These are phyloP conservation scores for Tetrax tetrax DNA, from an alignment of 2,113 vertebrate genomes.

Conservation along the genomic window DNA sequence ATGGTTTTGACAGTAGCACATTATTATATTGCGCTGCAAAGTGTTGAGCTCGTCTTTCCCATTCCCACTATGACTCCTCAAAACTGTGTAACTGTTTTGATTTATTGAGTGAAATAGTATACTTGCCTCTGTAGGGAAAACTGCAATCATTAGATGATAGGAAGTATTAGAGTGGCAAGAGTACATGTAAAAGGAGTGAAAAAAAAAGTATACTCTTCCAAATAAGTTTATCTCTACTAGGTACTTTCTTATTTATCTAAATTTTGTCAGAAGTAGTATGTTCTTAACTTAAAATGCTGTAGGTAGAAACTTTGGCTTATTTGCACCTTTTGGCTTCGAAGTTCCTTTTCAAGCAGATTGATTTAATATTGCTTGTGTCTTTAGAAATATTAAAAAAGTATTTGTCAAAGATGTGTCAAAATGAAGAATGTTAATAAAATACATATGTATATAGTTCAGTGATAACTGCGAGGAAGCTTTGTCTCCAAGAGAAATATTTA, in stretches of 20 bases:
- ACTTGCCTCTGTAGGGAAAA: neutral
- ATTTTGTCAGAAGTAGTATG: neutral
- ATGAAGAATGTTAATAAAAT: neutral
- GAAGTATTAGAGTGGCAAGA: neutral
- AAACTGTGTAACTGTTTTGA: neutral
- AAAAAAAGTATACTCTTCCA: neutral
- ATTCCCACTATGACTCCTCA: neutral
- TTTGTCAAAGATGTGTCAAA: conserved; percentile 1
- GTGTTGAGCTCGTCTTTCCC: neutral
- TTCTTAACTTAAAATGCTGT: neutral
- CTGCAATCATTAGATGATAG: neutral
- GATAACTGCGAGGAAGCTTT: neutral
- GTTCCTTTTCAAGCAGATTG: neutral
- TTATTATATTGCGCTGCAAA: neutral
- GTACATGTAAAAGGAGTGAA: neutral
- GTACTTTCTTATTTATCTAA: neutral
- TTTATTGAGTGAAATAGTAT: neutral
- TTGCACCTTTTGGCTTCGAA: neutral
- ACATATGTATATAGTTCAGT: neutral
- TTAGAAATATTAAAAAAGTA: neutral
- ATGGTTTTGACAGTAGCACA: neutral
- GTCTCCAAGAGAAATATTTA: neutral
- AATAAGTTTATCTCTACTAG: neutral
- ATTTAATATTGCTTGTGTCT: conserved; percentile 4
- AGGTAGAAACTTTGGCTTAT: neutral